phyloP scores from a whole-genome alignment of 2,797 vertebrate genomes.

The Sebastiscus tertius region DNA sequence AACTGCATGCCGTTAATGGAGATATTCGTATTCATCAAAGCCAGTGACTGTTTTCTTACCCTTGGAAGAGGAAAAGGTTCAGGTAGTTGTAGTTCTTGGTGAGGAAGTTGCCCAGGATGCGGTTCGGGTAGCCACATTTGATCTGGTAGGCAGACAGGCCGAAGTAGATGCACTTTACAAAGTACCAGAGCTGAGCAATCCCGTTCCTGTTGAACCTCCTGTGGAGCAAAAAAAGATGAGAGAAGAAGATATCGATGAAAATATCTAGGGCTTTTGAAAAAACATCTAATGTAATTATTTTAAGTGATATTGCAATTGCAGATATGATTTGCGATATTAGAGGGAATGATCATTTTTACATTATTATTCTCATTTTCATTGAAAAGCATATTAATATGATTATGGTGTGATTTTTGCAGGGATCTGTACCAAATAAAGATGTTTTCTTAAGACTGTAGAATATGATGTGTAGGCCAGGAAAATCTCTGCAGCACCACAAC shows the following conservation, averaged over 20 bases:
- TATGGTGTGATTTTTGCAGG: no score
- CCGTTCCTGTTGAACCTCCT: slow-evolving; percentile 83
- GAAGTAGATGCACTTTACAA: slow-evolving; percentile 83
- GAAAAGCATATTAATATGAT: no score
- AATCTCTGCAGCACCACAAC: no score
- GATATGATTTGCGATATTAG: no score
- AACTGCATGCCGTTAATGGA: background rate
- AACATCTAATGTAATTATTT: no score
- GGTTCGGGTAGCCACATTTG: slow-evolving; percentile 81
- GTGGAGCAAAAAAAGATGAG: slow-evolving; percentile 26
- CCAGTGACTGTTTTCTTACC: slow-evolving; percentile 13
- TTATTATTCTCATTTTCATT: no score
- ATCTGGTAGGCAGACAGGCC: slow-evolving; percentile 84
- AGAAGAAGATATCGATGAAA: background rate
- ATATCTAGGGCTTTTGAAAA: background rate
- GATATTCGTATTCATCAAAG: background rate
- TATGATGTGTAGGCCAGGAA: no score
- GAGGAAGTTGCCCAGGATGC: slow-evolving; percentile 82
- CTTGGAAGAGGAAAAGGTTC: slow-evolving; percentile 83
- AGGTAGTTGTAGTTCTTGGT: slow-evolving; percentile 84
- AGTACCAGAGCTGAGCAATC: slow-evolving; percentile 83
- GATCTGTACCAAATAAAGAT: no score
- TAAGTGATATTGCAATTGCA: no score
- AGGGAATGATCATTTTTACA: no score
- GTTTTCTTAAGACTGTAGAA: no score